These are phyloP conservation scores for Clupea harengus DNA, from an alignment of 2,113 vertebrate species.

Conservation along the genomic window DNA sequence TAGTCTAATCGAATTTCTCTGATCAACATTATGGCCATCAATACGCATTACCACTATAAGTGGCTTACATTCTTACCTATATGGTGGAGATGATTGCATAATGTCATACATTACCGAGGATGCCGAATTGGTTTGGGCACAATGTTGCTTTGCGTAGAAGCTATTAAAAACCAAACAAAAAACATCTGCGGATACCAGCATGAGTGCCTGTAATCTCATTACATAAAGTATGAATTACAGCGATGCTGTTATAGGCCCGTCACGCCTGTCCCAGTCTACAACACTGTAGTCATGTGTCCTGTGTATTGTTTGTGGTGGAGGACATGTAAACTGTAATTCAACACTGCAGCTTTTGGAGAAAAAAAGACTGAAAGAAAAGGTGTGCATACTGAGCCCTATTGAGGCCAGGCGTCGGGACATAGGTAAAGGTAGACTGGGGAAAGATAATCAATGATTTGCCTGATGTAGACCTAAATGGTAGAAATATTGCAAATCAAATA, in stretches of 20 bases:
- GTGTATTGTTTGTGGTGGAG: background rate
- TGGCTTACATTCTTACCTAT: constrained; percentile 37
- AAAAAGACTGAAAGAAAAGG: too few species aligned
- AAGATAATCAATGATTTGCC: too few species aligned
- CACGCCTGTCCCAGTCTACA: background rate
- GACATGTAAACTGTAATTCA: background rate
- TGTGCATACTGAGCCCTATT: background rate
- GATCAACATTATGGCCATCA: constrained; percentile 62
- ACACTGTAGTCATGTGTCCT: background rate
- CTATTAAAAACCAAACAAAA: constrained; percentile 70
- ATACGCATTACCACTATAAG: constrained; percentile 56
- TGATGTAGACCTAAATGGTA: too few species aligned
- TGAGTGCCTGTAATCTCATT: constrained; percentile 68
- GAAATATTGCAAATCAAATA: too few species aligned
- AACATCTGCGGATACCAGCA: constrained; percentile 58
- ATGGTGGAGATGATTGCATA: constrained; percentile 51
- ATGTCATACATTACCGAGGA: constrained; percentile 62
- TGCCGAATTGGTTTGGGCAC: constrained; percentile 67
- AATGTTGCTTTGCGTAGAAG: constrained; percentile 61
- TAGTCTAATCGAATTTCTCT: constrained; percentile 61
- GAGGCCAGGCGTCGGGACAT: background rate
- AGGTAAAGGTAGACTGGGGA: too few species aligned
- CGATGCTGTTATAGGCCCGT: constrained; percentile 16
- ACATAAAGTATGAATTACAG: constrained; percentile 55
- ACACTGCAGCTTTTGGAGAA: background rate